A percentile compares a stretch with the other conserved stretches of the same genome.
phyloP scores from a whole-genome alignment of 2,113 vertebrate genomes.

The Lucifuga dentata region DNA sequence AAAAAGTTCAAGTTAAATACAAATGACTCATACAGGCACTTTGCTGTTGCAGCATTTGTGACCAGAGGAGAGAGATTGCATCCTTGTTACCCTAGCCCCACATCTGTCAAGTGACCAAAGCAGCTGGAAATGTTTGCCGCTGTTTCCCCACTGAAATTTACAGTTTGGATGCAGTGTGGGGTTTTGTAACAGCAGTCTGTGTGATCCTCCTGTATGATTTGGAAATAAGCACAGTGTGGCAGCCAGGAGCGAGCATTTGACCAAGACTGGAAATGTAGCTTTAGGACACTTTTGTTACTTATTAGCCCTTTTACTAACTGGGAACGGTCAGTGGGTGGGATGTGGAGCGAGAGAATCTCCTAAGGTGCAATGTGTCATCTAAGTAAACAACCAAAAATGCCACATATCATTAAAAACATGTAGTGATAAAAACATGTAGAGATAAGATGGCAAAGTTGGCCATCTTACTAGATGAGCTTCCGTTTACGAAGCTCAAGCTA shows the following conservation, averaged over 20 bases:
- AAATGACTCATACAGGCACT: constrained; percentile 5
- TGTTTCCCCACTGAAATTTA: constrained; percentile 42
- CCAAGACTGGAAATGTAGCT: constrained; percentile 41
- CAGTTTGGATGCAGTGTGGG: constrained; percentile 14
- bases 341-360: too few relatives aligned
- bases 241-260: constrained; percentile 39
- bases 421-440: too few relatives aligned
- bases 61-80: too few relatives aligned
- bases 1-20: not conserved
- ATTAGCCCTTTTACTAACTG: constrained; percentile 30
- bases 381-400: not conserved
- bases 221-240: constrained; percentile 51
- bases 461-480: too few relatives aligned
- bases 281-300: constrained; percentile 29
- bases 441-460: too few relatives aligned
- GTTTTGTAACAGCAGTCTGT: constrained; percentile 48
- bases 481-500: too few relatives aligned
- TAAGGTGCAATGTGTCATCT: too few relatives aligned
- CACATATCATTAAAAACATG: too few relatives aligned
- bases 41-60: not conserved
- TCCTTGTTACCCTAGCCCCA: constrained; percentile 8
- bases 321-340: constrained; percentile 3
- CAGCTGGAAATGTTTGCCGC: constrained; percentile 17
- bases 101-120: constrained; percentile 41
- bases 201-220: constrained; percentile 46